Percentiles rank a stretch among this genome's conserved stretches.
Evolutionary conservation across 2,797 vertebrate species (phyloP).

Genomic region (Microctenopoma lineatum): DNA sequence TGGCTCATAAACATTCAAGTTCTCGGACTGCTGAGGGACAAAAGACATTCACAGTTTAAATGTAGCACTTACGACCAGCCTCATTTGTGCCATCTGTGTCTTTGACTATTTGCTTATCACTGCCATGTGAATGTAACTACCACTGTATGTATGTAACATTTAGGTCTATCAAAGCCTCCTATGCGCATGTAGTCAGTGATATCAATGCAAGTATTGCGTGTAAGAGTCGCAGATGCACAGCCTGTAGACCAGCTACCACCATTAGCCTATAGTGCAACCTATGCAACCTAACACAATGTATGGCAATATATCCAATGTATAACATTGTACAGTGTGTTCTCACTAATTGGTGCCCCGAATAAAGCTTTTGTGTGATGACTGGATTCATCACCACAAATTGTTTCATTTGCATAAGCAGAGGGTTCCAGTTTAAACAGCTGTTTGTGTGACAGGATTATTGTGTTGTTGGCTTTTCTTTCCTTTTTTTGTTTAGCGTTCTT

Average conservation of each 20-base stretch:
- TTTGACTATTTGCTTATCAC: constrained; percentile 65
- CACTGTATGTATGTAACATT: constrained; percentile 51
- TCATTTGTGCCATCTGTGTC: constrained; percentile 47
- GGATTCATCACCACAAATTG: constrained; percentile 47
- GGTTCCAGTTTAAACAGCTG: not conserved
- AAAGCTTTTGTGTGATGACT: constrained; percentile 68
- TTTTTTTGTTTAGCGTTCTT: not conserved
- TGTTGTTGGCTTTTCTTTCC: not conserved
- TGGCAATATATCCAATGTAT: constrained; percentile 36
- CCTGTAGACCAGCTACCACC: constrained; percentile 12
- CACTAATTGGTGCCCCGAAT: constrained; percentile 56
- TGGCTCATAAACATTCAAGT: constrained; percentile 38
- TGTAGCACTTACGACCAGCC: constrained; percentile 77
- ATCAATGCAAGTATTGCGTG: constrained; percentile 28
- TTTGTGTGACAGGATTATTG: not conserved
- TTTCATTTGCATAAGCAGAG: not conserved
- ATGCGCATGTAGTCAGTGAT: constrained; percentile 39
- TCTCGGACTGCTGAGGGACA: constrained; percentile 37
- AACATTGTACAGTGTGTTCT: constrained; percentile 55
- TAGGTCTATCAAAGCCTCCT: constrained; percentile 38
- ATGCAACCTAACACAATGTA: constrained; percentile 39
- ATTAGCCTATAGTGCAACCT: constrained; percentile 34
- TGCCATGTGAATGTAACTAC: constrained; percentile 72
- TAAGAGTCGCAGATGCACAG: constrained; percentile 6
- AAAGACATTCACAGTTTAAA: constrained; percentile 55